Evolutionary conservation across 2,113 vertebrate species (phyloP).

Genomic region (Phyllostomus hastatus): DNA sequence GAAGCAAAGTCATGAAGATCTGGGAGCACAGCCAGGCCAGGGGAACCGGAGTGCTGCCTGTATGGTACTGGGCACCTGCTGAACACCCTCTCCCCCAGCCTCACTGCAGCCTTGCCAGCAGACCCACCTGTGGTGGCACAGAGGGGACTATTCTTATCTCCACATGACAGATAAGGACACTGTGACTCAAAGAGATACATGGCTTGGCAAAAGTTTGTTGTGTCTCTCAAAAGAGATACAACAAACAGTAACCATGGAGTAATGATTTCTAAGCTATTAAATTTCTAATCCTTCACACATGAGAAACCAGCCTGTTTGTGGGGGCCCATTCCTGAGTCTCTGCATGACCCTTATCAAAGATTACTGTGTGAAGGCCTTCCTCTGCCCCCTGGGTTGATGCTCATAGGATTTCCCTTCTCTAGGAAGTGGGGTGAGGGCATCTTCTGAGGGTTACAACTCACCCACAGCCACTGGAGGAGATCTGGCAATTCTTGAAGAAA

Average conservation of each 20-base stretch:
- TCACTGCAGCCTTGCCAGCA: background rate
- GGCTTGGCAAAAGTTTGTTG: conserved; percentile 32
- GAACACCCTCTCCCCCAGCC: background rate
- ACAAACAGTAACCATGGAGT: background rate
- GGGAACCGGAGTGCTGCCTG: background rate
- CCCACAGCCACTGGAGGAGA: background rate
- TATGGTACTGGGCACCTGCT: no score
- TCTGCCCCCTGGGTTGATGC: background rate
- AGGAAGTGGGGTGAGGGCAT: background rate
- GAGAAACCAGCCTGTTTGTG: background rate
- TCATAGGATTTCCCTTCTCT: background rate
- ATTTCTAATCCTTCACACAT: background rate
- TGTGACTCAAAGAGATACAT: conserved; percentile 2
- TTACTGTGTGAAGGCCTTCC: background rate
- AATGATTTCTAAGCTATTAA: conserved; percentile 38
- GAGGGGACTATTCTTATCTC: background rate
- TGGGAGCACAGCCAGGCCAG: no score
- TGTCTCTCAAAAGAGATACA: no score
- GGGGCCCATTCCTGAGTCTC: background rate
- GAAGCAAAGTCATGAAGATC: background rate
- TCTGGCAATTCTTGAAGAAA: background rate
- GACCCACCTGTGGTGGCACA: background rate
- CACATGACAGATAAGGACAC: background rate
- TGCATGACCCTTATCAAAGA: background rate
- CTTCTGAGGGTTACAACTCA: background rate